Evolutionary conservation across 2,888 invertebrate genomes (phyloP), one percentile per base, ranked within the genome.

Genomic region (Drosophila longiperda): DNA sequence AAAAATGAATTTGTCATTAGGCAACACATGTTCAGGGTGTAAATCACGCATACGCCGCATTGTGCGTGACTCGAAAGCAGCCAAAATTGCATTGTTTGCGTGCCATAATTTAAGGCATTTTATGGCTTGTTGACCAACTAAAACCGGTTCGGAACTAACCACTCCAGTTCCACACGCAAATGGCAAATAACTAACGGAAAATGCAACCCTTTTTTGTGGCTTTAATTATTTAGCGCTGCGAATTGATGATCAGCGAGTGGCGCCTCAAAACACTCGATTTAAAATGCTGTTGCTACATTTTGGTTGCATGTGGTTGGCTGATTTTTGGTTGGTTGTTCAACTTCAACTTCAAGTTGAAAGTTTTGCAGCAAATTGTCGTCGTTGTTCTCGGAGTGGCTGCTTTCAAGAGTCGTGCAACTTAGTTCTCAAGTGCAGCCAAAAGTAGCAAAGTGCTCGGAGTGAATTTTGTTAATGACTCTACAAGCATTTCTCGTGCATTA

Each of bases 31-130:
- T 58, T 11, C 32, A 7, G 15, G 40, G 53, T 63, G 71, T 81
- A 84, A 81, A 84, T 80, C 84, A 80, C 78, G 82, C 57, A 78
- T 81, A 81, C 78, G 84, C 82, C 68, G 23, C 54, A 32, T 75
- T 52, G 71, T 66, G 65, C 71, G 73, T 77, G 74, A 53, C 58
- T 38, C 32, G 50, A 66, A 40, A 67, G 23, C 34, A 50, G 55
- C 34, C 38, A 64, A 58, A 76, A 65, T 72, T 60, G 55, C 61
- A 55, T 70, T 61, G 69, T 61, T 70, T 58, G 65, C 49, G 49
- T 45, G 62, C 62, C 67, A 65, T 76, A 80, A 77, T 77, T 70
- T 61, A 49, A 57, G 45, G 55, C 61, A 73, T 69, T 71, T 55
- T 45, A 48, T 23, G 36, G 66, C 66, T 81, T 23, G 45, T 26